phyloP scores from a whole-genome alignment of 2,888 invertebrate genomes.

The Trisateles emortualis region DNA sequence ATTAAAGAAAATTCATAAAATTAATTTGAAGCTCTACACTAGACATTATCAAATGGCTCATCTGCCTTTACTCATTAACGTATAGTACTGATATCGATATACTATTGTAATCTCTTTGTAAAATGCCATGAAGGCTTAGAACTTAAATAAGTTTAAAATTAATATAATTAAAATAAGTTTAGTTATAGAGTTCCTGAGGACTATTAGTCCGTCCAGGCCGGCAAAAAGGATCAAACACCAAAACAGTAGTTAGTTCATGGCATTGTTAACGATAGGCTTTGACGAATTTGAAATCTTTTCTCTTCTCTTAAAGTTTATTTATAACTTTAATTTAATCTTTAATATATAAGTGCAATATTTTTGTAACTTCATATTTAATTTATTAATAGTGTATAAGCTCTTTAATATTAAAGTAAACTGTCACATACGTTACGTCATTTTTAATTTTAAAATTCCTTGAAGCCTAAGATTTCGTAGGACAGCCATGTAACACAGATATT shows the following conservation, averaged over 20 bases:
- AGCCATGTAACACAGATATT: conserved; percentile 59
- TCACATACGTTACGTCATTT: too few relatives aligned
- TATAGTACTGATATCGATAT: neutral
- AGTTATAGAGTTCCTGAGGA: conserved; percentile 81
- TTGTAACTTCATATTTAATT: conserved; percentile 1
- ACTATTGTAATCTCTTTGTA: conserved; percentile 1
- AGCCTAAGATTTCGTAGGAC: conserved; percentile 27
- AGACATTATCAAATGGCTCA: neutral
- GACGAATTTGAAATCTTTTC: conserved; percentile 52
- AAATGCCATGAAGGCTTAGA: conserved; percentile 6
- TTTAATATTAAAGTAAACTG: neutral
- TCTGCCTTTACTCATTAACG: neutral
- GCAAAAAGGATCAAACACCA: conserved; percentile 83
- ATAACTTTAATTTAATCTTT: neutral
- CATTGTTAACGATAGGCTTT: conserved; percentile 58
- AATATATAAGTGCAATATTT: conserved; percentile 23
- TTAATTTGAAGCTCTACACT: too few relatives aligned
- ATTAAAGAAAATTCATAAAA: too few relatives aligned
- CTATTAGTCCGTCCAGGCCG: conserved; percentile 81
- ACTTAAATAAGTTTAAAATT: conserved; percentile 3
- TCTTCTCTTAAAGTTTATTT: conserved; percentile 1
- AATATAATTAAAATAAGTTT: conserved; percentile 54
- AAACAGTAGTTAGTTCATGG: conserved; percentile 81
- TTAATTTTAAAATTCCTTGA: conserved; percentile 34
- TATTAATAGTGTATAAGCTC: neutral